Percentiles rank a stretch among this genome's conserved stretches.
These are phyloP conservation scores for Syngnathus floridae DNA, from an alignment of 2,113 vertebrate genomes.

Conservation along the genomic window DNA sequence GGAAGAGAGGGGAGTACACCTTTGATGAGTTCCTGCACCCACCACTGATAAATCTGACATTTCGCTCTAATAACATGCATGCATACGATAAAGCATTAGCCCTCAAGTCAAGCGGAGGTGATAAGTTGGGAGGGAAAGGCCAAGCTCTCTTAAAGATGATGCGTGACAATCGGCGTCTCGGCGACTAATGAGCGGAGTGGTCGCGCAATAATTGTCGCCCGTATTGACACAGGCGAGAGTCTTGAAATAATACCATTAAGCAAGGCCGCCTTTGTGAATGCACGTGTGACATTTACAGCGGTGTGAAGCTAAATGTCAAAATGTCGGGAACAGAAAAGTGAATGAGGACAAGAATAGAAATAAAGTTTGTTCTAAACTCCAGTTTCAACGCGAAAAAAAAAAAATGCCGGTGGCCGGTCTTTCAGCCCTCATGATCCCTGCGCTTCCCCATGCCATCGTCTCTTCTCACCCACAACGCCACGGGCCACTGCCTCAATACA, in stretches of 20 bases:
- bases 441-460: background rate
- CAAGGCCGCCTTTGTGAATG: conserved; percentile 34
- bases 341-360: conserved; percentile 26
- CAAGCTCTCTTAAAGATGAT: background rate
- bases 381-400: too few species aligned
- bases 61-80: background rate
- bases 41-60: background rate
- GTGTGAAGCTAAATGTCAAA: conserved; percentile 58
- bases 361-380: background rate
- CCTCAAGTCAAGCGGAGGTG: background rate
- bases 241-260: conserved; percentile 41
- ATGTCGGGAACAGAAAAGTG: conserved; percentile 49
- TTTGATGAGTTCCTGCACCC: background rate
- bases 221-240: conserved; percentile 43
- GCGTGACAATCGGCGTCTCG: conserved; percentile 5
- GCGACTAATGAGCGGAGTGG: conserved; percentile 27
- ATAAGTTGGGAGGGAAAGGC: background rate
- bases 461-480: background rate
- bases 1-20: background rate
- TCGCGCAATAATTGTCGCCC: conserved; percentile 44
- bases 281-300: conserved; percentile 55
- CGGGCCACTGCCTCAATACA: conserved; percentile 5
- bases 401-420: background rate
- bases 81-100: background rate
- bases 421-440: background rate